phyloP scores from a whole-genome alignment of 1,140 invertebrate genomes.

The Caligus rogercresseyi region DNA sequence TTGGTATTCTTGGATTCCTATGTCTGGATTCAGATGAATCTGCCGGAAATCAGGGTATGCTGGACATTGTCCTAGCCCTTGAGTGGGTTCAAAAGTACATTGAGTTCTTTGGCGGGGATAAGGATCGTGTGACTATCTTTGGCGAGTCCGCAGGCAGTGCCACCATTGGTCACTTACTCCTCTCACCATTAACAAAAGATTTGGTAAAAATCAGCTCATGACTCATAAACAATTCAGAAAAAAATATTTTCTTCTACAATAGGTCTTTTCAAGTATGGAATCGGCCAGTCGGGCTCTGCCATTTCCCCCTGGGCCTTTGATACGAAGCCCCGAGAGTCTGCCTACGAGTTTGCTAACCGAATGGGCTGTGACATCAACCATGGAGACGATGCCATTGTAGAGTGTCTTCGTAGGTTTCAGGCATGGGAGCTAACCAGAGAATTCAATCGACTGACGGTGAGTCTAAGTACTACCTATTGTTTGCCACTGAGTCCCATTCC shows the following conservation, averaged over 20 bases:
- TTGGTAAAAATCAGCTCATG: neutral
- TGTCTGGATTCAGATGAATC: constrained; percentile 26
- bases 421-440: neutral
- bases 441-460: neutral
- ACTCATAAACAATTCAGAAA: neutral
- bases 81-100: constrained; percentile 36
- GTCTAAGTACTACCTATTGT: neutral
- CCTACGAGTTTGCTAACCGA: neutral
- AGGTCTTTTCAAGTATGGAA: constrained; percentile 4
- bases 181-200: constrained; percentile 30
- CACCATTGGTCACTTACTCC: constrained; percentile 37
- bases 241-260: neutral
- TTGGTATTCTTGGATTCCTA: constrained; percentile 32
- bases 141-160: constrained; percentile 42
- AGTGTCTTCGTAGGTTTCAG: neutral
- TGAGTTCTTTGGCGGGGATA: constrained; percentile 38
- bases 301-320: constrained; percentile 18
- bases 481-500: neutral
- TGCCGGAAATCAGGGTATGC: constrained; percentile 33
- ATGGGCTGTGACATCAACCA: neutral
- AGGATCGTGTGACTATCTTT: constrained; percentile 38
- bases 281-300: constrained; percentile 18
- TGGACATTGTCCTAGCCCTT: constrained; percentile 37
- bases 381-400: neutral
- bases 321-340: neutral